phyloP scores from a whole-genome alignment of 2,113 vertebrate species.

The Pollimyrus isidori region DNA sequence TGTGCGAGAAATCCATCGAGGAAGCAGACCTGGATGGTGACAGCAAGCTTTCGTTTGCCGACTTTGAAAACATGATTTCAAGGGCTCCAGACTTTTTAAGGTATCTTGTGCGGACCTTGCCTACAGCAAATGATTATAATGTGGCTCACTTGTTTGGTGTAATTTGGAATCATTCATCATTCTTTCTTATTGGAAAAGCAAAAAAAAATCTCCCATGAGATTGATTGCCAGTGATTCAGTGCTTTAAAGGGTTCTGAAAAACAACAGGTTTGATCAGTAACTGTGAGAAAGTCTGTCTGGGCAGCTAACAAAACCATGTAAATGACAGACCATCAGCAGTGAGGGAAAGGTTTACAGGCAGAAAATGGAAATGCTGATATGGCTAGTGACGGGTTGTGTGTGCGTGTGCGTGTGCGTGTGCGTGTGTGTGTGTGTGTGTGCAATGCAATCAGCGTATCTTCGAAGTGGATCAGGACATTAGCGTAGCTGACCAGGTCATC shows the following conservation, averaged over 20 bases:
- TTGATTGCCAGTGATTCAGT: not conserved
- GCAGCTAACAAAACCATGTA: not conserved
- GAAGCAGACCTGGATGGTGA: conserved; percentile 94
- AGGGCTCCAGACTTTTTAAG: conserved; percentile 97
- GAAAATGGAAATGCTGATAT: not conserved
- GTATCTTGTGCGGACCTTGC: conserved; percentile 45
- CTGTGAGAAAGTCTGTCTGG: not conserved
- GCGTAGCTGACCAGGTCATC: conserved; percentile 32
- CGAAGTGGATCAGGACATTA: conserved; percentile 18
- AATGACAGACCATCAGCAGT: not conserved
- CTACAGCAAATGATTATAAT: not conserved
- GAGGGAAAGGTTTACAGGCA: not conserved
- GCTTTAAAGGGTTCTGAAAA: not conserved
- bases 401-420: not conserved
- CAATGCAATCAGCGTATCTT: not conserved
- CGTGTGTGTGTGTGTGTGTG: not conserved
- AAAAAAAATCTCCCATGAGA: not conserved
- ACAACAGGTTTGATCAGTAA: not conserved
- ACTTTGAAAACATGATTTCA: conserved; percentile 98
- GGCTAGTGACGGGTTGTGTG: not conserved
- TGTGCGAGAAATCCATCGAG: conserved; percentile 91
- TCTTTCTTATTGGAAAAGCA: not conserved
- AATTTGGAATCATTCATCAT: not conserved
- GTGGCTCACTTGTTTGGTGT: not conserved
- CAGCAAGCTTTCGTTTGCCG: conserved; percentile 81